Base-by-base conservation (phyloP, 2,888 invertebrate species). In the Orchestes rusci region DNA sequence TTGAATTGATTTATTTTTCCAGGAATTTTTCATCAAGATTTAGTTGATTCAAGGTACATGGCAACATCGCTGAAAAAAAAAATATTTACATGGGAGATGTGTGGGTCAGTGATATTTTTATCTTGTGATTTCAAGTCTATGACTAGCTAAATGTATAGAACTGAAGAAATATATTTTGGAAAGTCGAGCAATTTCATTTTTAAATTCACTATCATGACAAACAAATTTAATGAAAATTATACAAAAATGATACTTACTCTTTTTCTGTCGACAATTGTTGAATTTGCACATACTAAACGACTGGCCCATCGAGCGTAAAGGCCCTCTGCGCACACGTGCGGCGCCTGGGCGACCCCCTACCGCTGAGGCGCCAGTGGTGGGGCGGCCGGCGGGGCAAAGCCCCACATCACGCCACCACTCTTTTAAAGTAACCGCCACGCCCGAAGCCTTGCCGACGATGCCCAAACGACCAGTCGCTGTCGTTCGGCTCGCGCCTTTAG, bases 221-320 rank as follows among this genome's bases (percentile, higher is more conserved):
- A n/a, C n/a, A n/a, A n/a, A n/a, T n/a, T n/a, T n/a, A n/a, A n/a
- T n/a, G n/a, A n/a, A n/a, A n/a, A n/a, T n/a, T n/a, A n/a, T n/a
- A n/a, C n/a, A n/a, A n/a, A n/a, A n/a, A n/a, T n/a, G n/a, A 23
- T 43, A 76, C 77, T 68, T 79, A 76, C 81, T 81, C 74, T 82
- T 82, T 76, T 82, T 82, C 72, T 82, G 80, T 68, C 80, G 80
- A 72, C 81, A 77, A 76, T 80, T 80, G 73, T 82, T 80, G 70
- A 82, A 77, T 75, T 81, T 82, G 73, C 83, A 83, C 82, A 83
- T 83, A 70, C 82, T 82, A 77, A 82, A 80, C 72, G 82, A 76
- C 74, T 82, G 82, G 78, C 83, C 83, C 83, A 83, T 83, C 71
- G 76, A 75, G 61, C 66, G 62, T 45, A 54, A 48, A 37, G 60